Base-by-base conservation (phyloP, 2,797 vertebrate species). In the Melanitta fusca region DNA sequence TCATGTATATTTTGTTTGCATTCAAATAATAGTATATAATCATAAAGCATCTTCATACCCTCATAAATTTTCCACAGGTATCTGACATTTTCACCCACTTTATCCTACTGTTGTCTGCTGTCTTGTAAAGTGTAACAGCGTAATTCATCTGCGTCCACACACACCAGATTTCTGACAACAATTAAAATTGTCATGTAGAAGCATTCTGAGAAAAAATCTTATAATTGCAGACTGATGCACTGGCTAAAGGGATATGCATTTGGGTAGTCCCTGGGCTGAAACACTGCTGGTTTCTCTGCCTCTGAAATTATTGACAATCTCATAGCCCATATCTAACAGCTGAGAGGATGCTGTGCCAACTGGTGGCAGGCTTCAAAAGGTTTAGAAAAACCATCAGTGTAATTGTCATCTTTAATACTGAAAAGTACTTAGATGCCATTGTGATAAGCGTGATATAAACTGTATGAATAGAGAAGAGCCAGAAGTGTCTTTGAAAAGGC, bases 251-350 rank as follows among this genome's bases (percentile, higher is more conserved):
- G 86, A 41, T 90, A 91, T 93, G 69, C 13, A 1, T 93, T 77
- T 85, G 74, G 65, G 86, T 88, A 94, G 78, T 96, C 89, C 88
- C 92, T 94, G 74, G 84, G 64, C 71, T 95, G 88, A 96, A 95
- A 85, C 61, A 71, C 84, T 94, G 84, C 93, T 97, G 94, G 89
- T 95, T 91, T 96, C 84, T 94, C 92, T 95, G 77, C 64, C 72
- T 93, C 81, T 88, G 65, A 97, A 97, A 96, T 96, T 94, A 96
- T 34, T 97, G 92, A 84, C 95, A 96, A 94, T 96, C 90, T 94
- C 69, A 54, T 47, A 86, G 82, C 53, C 80, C 28, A 0, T 81
- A 62, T 85, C 43, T 73, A 93, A 60, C 96, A 97, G 92, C 95
- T 97, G 96, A 97, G 93, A 89, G 70, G 70, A 93, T 91, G 60